Evolutionary conservation across 2,113 vertebrate genomes (phyloP).

Genomic region (Aix galericulata): DNA sequence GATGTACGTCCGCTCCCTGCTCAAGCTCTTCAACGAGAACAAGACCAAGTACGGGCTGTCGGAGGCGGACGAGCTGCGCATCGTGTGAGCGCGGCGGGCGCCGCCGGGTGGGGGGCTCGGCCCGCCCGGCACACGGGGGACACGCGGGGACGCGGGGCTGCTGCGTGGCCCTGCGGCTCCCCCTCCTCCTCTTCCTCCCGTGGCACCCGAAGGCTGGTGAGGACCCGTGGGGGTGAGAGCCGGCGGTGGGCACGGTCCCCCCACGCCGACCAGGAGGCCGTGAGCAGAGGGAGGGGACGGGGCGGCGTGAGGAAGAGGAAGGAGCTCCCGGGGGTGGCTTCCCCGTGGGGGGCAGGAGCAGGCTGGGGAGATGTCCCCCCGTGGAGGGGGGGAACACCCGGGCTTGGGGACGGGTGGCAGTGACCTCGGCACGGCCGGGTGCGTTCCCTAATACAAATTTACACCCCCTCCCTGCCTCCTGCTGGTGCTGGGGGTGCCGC

Average conservation of each 20-base stretch:
- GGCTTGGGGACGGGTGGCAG: background rate
- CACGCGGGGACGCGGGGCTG: accelerated
- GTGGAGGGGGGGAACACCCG: background rate
- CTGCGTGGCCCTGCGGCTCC: background rate
- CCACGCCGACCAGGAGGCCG: background rate
- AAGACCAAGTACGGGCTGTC: constrained; percentile 67
- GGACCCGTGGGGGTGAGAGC: background rate
- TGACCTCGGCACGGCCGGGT: background rate
- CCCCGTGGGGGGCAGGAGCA: accelerated
- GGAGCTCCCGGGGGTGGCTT: background rate
- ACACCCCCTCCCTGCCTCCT: background rate
- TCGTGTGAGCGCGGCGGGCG: background rate
- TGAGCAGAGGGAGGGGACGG: background rate
- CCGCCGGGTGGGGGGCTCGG: background rate
- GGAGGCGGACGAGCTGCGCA: constrained; percentile 45
- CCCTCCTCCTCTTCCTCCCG: background rate
- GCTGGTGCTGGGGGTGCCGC: background rate
- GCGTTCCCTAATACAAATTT: background rate
- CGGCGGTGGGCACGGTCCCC: accelerated
- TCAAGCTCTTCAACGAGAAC: constrained; percentile 72
- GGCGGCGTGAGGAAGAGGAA: background rate
- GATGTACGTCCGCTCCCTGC: constrained; percentile 57
- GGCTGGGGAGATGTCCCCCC: background rate
- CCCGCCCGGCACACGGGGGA: background rate
- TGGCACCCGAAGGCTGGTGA: background rate